Percentiles rank a stretch among this genome's conserved stretches.
phyloP scores from a whole-genome alignment of 1,140 invertebrate species.

The Penaeus indicus region DNA sequence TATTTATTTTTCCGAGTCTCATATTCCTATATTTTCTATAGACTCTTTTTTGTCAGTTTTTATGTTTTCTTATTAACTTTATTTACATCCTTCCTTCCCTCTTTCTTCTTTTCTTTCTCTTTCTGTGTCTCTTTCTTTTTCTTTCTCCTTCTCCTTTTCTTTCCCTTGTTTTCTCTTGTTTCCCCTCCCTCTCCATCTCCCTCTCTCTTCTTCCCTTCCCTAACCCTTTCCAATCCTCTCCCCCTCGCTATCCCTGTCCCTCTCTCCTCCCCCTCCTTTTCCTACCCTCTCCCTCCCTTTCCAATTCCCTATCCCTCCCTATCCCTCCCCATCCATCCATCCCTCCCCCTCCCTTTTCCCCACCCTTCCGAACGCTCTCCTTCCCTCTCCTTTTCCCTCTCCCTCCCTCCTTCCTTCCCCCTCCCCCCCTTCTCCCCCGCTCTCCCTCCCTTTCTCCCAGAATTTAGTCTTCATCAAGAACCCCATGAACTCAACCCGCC shows the following conservation, averaged over 20 bases:
- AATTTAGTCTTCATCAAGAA: too few relatives aligned
- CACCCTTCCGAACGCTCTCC: background rate
- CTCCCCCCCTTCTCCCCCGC: background rate
- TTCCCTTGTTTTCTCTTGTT: background rate
- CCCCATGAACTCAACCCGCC: too few relatives aligned
- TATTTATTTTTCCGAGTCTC: background rate
- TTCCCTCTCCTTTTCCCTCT: background rate
- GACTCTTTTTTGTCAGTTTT: too few relatives aligned
- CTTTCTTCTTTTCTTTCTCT: background rate
- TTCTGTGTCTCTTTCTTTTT: background rate
- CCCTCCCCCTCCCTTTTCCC: background rate
- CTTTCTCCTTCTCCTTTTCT: background rate
- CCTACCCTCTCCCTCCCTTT: background rate
- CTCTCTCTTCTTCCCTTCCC: background rate
- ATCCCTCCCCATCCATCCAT: background rate
- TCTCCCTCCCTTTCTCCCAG: background rate
- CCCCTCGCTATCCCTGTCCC: background rate
- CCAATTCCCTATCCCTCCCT: background rate
- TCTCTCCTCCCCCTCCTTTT: background rate
- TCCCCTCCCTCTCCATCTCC: background rate
- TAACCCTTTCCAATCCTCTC: background rate
- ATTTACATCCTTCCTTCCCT: background rate
- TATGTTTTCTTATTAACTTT: background rate
- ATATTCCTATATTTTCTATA: too few relatives aligned
- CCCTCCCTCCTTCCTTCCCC: constrained; percentile 7